These are phyloP conservation scores for Eulemur coronatus DNA, from an alignment of 2,797 vertebrate genomes.

Conservation along the genomic window DNA sequence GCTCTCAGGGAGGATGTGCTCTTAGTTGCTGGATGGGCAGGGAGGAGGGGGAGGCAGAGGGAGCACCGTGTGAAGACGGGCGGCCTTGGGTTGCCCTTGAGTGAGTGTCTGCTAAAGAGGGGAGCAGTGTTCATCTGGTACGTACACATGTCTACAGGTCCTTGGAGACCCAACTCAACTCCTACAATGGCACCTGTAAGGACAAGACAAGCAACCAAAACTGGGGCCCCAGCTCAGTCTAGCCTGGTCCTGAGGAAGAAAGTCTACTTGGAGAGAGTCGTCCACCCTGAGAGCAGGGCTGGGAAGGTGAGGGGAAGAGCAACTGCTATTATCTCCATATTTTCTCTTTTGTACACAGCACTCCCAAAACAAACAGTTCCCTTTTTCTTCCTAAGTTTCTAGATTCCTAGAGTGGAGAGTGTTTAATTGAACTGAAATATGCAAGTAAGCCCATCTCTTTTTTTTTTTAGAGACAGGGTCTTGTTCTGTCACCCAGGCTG, in stretches of 20 bases:
- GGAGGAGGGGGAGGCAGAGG: background rate
- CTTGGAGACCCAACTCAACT: background rate
- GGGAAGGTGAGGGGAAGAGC: background rate
- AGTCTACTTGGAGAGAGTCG: rapidly evolving
- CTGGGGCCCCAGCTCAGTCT: background rate
- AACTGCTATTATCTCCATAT: rapidly evolving
- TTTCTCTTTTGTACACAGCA: background rate
- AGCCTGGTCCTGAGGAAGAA: background rate
- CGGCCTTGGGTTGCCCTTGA: background rate
- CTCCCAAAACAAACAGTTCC: background rate
- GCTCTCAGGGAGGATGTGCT: background rate
- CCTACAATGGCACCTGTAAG: background rate
- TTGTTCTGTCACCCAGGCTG: too few relatives aligned
- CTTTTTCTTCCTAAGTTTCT: background rate
- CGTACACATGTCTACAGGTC: background rate
- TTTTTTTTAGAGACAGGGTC: too few relatives aligned
- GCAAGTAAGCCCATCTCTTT: too few relatives aligned
- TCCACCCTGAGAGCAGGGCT: background rate
- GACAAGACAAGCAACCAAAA: background rate
- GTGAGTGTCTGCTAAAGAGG: background rate
- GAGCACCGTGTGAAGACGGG: background rate
- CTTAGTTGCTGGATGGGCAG: background rate
- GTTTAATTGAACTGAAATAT: background rate
- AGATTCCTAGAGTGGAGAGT: background rate
- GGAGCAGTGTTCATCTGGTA: background rate